Percentiles rank a stretch among this genome's conserved stretches.
phyloP scores from a whole-genome alignment of 2,797 vertebrate genomes.

The Bovichtus variegatus region DNA sequence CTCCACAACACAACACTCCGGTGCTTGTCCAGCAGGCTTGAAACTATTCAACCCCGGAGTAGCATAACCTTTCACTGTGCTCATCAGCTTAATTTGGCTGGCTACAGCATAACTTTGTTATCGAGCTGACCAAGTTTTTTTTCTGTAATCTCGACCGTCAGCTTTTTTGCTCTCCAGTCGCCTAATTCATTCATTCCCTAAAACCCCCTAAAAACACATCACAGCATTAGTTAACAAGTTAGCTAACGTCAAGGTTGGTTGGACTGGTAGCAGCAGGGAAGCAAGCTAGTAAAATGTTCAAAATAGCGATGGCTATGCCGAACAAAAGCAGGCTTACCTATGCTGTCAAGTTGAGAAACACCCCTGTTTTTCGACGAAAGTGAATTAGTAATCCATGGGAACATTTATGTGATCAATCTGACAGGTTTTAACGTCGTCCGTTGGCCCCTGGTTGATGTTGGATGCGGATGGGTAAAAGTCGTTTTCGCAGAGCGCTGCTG shows the following conservation, averaged over 20 bases:
- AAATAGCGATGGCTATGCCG: conserved; percentile 67
- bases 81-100: conserved; percentile 43
- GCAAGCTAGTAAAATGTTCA: conserved; percentile 69
- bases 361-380: conserved; percentile 73
- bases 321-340: conserved; percentile 79
- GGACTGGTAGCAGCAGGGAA: conserved; percentile 66
- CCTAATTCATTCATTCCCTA: conserved; percentile 67
- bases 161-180: conserved; percentile 2
- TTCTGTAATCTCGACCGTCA: neutral
- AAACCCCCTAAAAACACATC: conserved; percentile 43
- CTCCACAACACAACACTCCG: conserved; percentile 74
- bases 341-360: conserved; percentile 79
- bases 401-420: conserved; percentile 73
- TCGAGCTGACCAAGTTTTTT: conserved; percentile 48
- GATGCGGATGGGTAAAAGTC: conserved; percentile 80
- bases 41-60: conserved; percentile 66
- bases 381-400: conserved; percentile 81
- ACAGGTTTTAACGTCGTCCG: conserved; percentile 72
- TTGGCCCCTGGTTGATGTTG: conserved; percentile 70
- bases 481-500: conserved; percentile 78
- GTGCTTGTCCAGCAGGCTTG: conserved; percentile 42
- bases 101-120: conserved; percentile 63
- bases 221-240: conserved; percentile 75
- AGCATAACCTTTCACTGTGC: conserved; percentile 56
- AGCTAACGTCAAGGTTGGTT: conserved; percentile 76